Conservation (phyloP, 2,888 invertebrate genomes). For the Drosophila trichaetosa region DNA sequence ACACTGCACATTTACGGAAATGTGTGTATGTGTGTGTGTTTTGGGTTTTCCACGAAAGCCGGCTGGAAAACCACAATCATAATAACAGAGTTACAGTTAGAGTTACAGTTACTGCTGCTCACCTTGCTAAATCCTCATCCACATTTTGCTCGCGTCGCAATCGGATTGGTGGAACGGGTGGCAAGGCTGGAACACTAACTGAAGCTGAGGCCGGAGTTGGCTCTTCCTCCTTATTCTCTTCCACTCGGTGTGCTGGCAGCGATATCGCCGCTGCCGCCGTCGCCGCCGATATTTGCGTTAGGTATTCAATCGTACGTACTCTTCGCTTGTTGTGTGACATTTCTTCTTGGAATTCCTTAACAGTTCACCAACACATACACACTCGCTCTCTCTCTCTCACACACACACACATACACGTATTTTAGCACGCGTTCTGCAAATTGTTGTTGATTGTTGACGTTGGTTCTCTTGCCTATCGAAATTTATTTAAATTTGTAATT, state of each 20-base stretch:
- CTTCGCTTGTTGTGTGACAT: constrained; percentile 72
- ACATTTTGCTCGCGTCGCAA: constrained; percentile 69
- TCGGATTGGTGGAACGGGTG: constrained; percentile 61
- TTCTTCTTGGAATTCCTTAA: constrained; percentile 64
- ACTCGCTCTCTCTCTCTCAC: not conserved
- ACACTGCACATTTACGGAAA: constrained; percentile 8
- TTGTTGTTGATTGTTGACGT: constrained; percentile 22
- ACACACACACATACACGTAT: constrained; percentile 4
- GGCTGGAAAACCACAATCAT: constrained; percentile 15
- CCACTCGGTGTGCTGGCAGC: constrained; percentile 18
- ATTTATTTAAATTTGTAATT: constrained; percentile 71
- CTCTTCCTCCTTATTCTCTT: constrained; percentile 12
- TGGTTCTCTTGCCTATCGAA: constrained; percentile 57
- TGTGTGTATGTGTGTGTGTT: constrained; percentile 19
- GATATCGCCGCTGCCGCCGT: constrained; percentile 34
- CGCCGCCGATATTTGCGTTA: constrained; percentile 52
- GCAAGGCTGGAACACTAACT: constrained; percentile 7
- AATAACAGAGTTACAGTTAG: not conserved
- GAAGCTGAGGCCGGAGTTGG: constrained; percentile 22
- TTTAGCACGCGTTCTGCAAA: constrained; percentile 30
- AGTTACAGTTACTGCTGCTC: constrained; percentile 34
- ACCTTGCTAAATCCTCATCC: constrained; percentile 75
- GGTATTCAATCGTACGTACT: constrained; percentile 71
- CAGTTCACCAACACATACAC: constrained; percentile 30
- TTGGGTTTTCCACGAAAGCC: constrained; percentile 50